A percentile compares a stretch with the other conserved stretches of the same genome.
Conservation (phyloP, 2,888 invertebrate species). For the Labia minor region DNA sequence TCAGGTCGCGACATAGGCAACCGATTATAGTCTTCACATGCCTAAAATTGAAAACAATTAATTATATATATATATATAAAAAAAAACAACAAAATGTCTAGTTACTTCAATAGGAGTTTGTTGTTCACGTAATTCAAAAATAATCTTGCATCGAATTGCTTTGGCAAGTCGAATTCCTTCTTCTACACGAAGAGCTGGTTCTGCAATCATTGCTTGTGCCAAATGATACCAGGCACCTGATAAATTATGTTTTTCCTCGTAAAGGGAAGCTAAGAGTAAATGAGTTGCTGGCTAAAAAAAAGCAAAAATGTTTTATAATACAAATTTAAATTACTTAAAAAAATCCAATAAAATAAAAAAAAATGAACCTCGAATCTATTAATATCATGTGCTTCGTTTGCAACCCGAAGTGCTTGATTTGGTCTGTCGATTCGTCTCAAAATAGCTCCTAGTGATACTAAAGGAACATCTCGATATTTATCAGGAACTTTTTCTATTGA, state of each 20-base stretch:
- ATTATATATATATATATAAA: background rate
- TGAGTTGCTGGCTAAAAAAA: conserved; percentile 54
- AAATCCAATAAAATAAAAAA: background rate
- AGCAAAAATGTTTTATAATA: conserved; percentile 17
- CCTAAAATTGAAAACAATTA: background rate
- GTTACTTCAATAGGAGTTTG: conserved; percentile 5
- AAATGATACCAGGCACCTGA: conserved; percentile 51
- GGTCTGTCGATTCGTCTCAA: conserved; percentile 52
- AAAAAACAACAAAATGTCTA: too few relatives aligned
- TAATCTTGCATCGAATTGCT: conserved; percentile 16
- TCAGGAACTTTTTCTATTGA: conserved; percentile 48
- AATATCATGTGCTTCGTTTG: conserved; percentile 49
- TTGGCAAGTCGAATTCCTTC: conserved; percentile 27
- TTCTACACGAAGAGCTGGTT: conserved; percentile 33
- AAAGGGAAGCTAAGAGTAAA: conserved; percentile 51
- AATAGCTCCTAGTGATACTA: conserved; percentile 58
- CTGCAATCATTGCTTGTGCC: conserved; percentile 48
- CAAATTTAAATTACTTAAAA: background rate
- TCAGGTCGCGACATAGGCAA: conserved; percentile 16
- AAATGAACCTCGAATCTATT: conserved; percentile 55
- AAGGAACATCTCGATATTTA: conserved; percentile 52
- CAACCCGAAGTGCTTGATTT: conserved; percentile 51
- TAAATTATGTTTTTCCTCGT: conserved; percentile 53
- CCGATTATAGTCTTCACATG: conserved; percentile 22
- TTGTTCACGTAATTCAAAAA: background rate